Evolutionary conservation across 2,113 vertebrate species (phyloP).

Genomic region (Gymnobelideus leadbeateri): DNA sequence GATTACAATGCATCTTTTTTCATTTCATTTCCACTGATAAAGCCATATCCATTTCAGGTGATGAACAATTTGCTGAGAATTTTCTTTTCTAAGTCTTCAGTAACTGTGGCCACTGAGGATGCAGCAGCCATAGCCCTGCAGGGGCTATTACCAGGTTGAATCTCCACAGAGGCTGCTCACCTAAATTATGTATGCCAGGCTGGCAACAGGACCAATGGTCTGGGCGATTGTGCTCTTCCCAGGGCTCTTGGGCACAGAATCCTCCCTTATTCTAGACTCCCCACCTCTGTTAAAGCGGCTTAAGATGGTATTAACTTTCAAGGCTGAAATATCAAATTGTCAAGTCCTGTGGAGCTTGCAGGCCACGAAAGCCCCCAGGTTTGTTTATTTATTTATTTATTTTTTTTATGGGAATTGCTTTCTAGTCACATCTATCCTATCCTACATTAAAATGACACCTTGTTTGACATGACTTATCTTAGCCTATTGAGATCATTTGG

Average conservation of each 20-base stretch:
- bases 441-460: neutral
- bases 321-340: conserved; percentile 3
- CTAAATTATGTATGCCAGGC: neutral
- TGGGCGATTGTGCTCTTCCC: neutral
- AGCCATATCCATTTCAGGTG: neutral
- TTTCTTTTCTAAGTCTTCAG: neutral
- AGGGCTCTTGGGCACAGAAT: neutral
- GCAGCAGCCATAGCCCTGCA: neutral
- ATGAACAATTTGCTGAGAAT: neutral
- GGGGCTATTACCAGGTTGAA: neutral
- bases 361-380: neutral
- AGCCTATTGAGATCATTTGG: neutral
- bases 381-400: neutral
- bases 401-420: neutral
- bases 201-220: neutral
- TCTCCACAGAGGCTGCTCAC: neutral
- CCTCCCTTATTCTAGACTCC: neutral
- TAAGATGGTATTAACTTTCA: neutral
- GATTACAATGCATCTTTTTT: neutral
- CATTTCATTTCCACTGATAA: neutral
- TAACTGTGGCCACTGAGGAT: neutral
- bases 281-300: neutral
- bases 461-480: neutral
- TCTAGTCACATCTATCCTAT: neutral
- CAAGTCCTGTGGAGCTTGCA: neutral